Percentiles rank a stretch among this genome's conserved stretches.
Conservation (phyloP, 2,888 invertebrate genomes). For the Ferrisia virgata region DNA sequence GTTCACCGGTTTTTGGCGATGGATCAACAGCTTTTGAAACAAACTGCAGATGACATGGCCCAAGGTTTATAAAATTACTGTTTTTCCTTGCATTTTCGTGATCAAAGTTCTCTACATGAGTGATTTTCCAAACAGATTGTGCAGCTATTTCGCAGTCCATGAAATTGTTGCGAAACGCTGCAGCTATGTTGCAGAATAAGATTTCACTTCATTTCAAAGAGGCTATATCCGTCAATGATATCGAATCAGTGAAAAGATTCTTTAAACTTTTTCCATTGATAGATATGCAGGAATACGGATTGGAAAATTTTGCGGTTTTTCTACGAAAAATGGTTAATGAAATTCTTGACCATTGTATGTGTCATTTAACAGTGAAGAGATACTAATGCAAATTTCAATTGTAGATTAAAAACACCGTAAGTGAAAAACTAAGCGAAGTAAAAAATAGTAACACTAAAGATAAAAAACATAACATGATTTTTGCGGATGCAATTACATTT, state of each 20-base stretch:
- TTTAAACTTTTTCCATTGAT: slow-evolving; percentile 96
- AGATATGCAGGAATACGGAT: slow-evolving; percentile 85
- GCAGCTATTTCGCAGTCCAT: slow-evolving; percentile 70
- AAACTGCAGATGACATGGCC: slow-evolving; percentile 73
- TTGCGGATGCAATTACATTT: slow-evolving; percentile 78
- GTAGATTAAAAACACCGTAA: slow-evolving; percentile 64
- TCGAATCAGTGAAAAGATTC: slow-evolving; percentile 86
- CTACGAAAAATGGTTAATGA: slow-evolving; percentile 53
- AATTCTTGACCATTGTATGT: too few relatives aligned
- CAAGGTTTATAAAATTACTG: slow-evolving; percentile 55
- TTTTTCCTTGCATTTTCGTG: background rate
- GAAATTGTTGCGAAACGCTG: slow-evolving; percentile 71
- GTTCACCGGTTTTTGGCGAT: slow-evolving; percentile 90
- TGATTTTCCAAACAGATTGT: slow-evolving; percentile 55
- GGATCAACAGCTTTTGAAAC: slow-evolving; percentile 77
- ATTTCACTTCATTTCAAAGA: slow-evolving; percentile 83
- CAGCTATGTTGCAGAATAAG: slow-evolving; percentile 66
- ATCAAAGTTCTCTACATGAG: slow-evolving; percentile 38
- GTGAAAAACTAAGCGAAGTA: slow-evolving; percentile 68
- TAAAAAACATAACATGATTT: slow-evolving; percentile 72
- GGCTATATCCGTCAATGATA: slow-evolving; percentile 81
- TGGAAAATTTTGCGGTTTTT: slow-evolving; percentile 82
- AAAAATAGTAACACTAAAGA: slow-evolving; percentile 62
- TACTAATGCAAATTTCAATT: slow-evolving; percentile 46
- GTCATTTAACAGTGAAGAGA: background rate